Evolutionary conservation across 1,140 invertebrate species (phyloP), one percentile per base, ranked within the genome.

Genomic region (Xylocopa sonorina): DNA sequence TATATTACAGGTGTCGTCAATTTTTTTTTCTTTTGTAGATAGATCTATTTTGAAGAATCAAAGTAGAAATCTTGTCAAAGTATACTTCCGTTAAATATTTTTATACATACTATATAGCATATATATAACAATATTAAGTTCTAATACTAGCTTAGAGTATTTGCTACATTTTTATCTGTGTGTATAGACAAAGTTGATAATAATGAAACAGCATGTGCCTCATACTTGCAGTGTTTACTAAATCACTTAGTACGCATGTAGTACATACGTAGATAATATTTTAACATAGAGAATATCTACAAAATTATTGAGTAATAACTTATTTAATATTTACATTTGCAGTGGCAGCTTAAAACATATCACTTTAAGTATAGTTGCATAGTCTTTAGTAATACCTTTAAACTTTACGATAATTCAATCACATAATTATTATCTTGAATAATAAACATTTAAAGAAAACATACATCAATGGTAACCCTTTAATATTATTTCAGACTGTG

Each of bases 281-380:
- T 46, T 38, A 62, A 48, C 29, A 75, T 88, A 68, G 69, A 87
- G 46, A 69, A 69, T 71, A 38, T 46, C 48, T 58, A 50, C 58
- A 60, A 57, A 58, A 38, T 66, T 75, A 83, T 81, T 77, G 80
- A 81, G 71, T 78, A 84, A 84, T 89, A 89, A 89, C 86, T 90
- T 89, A 89, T 89, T 90, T 85, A 74, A 84, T 80, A 85, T 80
- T 58, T 83, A 81, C 87, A 87, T 80, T 88, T 86, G 71, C 64
- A 84, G 63, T 83, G 79, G 87, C 85, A 90, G 86, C 88, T 90
- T 89, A 84, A 80, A 73, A 87, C 80, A 83, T 89, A 85, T 84
- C 66, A 80, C 63, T 76, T 73, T 63, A 63, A 86, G 29, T 77
- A n/a, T n/a, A 88, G 80, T 82, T 79, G 83, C 41, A 77, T 81